phyloP scores from a whole-genome alignment of 2,888 invertebrate species.

The Apantesis nais region DNA sequence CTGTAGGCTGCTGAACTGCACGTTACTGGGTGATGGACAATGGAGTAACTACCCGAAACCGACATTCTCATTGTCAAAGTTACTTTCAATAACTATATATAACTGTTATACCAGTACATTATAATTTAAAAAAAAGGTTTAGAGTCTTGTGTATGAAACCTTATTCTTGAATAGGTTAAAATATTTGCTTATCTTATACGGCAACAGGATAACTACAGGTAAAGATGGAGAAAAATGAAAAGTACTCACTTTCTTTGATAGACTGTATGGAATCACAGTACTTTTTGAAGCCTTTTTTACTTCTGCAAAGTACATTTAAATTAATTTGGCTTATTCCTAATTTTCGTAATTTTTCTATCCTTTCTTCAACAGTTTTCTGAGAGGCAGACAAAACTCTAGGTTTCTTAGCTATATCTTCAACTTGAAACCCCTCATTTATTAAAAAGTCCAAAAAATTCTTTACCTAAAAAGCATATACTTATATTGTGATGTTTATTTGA shows the following conservation, averaged over 20 bases:
- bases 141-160: too few species aligned
- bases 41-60: too few species aligned
- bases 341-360: slow-evolving; percentile 78
- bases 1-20: too few species aligned
- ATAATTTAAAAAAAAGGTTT: too few species aligned
- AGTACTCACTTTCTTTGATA: slow-evolving; percentile 41
- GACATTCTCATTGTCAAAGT: too few species aligned
- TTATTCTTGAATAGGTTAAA: too few species aligned
- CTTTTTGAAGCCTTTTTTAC: slow-evolving; percentile 83
- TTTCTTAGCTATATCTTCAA: slow-evolving; percentile 81
- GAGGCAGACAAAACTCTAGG: slow-evolving; percentile 85
- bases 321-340: slow-evolving; percentile 78
- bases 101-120: too few species aligned
- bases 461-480: slow-evolving; percentile 65
- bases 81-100: too few species aligned
- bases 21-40: too few species aligned
- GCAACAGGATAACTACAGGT: background rate
- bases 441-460: slow-evolving; percentile 86
- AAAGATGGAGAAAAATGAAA: background rate
- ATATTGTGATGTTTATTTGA: too few species aligned
- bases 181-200: too few species aligned
- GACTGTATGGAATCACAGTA: slow-evolving; percentile 68
- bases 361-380: slow-evolving; percentile 81
- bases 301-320: slow-evolving; percentile 84
- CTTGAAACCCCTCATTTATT: slow-evolving; percentile 79